These are phyloP conservation scores for Notocelia uddmanniana DNA, from an alignment of 2,888 invertebrate species.

Conservation along the genomic window DNA sequence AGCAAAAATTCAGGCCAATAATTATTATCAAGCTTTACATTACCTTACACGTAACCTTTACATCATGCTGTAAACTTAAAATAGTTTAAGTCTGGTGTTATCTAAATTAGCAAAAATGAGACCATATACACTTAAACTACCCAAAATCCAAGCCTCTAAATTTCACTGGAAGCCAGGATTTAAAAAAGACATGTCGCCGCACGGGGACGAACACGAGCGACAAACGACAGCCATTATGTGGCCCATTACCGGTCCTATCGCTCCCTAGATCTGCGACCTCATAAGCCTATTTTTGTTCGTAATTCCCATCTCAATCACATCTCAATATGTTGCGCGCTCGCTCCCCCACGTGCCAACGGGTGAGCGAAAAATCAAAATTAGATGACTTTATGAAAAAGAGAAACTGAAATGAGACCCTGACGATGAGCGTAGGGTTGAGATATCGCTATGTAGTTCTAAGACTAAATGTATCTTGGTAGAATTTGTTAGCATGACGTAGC, in stretches of 20 bases:
- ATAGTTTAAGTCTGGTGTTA: too few relatives aligned
- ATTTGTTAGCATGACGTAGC: neutral
- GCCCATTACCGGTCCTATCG: slow-evolving; percentile 39
- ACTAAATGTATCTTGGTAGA: neutral
- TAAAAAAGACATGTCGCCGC: slow-evolving; percentile 16
- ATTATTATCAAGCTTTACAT: too few relatives aligned
- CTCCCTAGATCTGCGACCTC: slow-evolving; percentile 26
- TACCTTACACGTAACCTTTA: too few relatives aligned
- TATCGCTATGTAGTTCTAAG: neutral
- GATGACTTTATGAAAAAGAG: neutral
- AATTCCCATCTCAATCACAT: neutral
- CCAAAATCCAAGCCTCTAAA: slow-evolving; percentile 15
- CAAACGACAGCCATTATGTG: slow-evolving; percentile 38
- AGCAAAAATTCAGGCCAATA: too few relatives aligned
- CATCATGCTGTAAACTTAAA: too few relatives aligned
- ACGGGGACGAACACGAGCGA: slow-evolving; percentile 19
- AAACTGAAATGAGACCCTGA: neutral
- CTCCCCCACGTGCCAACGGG: neutral
- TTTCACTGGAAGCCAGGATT: slow-evolving; percentile 22
- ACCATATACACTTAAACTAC: slow-evolving; percentile 9
- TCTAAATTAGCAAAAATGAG: neutral
- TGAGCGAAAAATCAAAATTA: neutral
- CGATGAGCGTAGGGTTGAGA: neutral
- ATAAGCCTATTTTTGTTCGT: neutral
- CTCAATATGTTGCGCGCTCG: neutral